Conservation (phyloP, 2,888 invertebrate species). For the Limnephilus marmoratus region DNA sequence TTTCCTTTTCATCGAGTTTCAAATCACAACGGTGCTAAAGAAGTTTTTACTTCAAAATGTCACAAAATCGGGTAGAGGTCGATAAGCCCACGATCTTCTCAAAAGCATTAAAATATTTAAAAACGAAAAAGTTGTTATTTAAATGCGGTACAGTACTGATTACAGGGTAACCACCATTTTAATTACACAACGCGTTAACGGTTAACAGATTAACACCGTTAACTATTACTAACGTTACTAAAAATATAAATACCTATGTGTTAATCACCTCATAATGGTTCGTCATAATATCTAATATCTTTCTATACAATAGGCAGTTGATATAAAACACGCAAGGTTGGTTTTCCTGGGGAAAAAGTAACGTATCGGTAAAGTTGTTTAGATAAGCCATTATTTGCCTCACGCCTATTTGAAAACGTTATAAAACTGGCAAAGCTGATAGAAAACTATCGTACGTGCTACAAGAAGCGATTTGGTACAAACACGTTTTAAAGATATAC, state of each 20-base stretch:
- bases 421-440: too few species aligned
- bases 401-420: too few species aligned
- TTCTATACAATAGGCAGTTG: neutral
- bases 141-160: neutral
- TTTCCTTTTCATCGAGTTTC: too few species aligned
- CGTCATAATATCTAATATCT: neutral
- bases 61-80: neutral
- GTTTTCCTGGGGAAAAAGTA: neutral
- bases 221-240: neutral
- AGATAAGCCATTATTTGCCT: neutral
- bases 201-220: conserved; percentile 13
- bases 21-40: too few species aligned
- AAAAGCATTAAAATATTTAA: neutral
- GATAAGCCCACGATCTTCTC: neutral
- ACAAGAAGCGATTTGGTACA: too few species aligned
- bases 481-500: too few species aligned
- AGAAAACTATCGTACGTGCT: too few species aligned
- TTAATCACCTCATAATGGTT: neutral
- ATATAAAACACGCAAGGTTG: neutral
- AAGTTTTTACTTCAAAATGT: too few species aligned
- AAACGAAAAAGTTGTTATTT: neutral
- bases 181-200: conserved; percentile 1
- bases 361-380: neutral
- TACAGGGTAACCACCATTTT: neutral
- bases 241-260: neutral